phyloP scores from a whole-genome alignment of 2,888 invertebrate genomes.

The Phytoseiulus persimilis region DNA sequence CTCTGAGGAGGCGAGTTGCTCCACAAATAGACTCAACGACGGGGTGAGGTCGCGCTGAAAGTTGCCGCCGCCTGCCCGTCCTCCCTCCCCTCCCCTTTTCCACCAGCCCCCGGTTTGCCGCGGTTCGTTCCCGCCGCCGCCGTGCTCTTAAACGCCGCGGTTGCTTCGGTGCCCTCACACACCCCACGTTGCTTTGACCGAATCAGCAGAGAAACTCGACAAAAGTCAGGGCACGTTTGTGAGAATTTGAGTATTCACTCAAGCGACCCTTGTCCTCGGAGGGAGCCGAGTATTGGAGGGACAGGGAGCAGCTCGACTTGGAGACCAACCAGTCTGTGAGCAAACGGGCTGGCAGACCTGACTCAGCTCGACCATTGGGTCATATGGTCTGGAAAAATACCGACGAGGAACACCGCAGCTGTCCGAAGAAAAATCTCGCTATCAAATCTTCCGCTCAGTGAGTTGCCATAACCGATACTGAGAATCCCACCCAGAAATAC shows the following conservation, averaged over 20 bases:
- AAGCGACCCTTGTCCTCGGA: slow-evolving; percentile 26
- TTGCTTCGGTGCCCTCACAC: background rate
- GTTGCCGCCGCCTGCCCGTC: background rate
- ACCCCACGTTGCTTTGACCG: background rate
- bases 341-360: background rate
- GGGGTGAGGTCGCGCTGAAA: background rate
- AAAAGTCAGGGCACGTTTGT: slow-evolving; percentile 36
- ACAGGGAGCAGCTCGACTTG: background rate
- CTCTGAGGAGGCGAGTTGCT: background rate
- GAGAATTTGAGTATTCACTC: slow-evolving; percentile 38
- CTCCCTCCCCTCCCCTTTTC: background rate
- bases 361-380: background rate
- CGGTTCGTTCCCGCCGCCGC: background rate
- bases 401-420: background rate
- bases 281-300: slow-evolving; percentile 15
- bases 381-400: slow-evolving; percentile 5
- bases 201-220: slow-evolving; percentile 5
- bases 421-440: background rate
- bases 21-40: background rate
- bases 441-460: too few relatives aligned
- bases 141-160: background rate
- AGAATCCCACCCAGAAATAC: too few relatives aligned
- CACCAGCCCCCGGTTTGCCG: too few relatives aligned
- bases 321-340: background rate
- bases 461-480: too few relatives aligned